Conservation (phyloP, 2,888 invertebrate species). For the Tromatobia lineatoria region DNA sequence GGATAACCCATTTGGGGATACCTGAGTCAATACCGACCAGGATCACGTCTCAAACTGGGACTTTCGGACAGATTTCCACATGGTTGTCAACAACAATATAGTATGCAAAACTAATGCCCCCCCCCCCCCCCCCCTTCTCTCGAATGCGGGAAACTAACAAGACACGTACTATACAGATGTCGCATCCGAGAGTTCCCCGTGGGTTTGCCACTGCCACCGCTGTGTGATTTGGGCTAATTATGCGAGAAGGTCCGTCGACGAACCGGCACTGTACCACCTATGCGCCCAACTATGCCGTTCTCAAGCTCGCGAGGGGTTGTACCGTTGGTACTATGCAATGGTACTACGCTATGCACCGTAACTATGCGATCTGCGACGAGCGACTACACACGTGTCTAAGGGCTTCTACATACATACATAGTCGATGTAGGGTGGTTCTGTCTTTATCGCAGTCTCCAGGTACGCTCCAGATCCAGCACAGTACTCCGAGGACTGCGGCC, state of each 20-base stretch:
- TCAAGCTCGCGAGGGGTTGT: constrained; percentile 49
- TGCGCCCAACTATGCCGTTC: constrained; percentile 21
- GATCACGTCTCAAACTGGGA: too few relatives aligned
- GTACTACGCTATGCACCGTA: constrained; percentile 19
- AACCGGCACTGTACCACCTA: constrained; percentile 21
- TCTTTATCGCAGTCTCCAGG: constrained; percentile 41
- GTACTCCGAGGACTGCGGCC: neutral
- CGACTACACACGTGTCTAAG: neutral
- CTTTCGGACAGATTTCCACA: too few relatives aligned
- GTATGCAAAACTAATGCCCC: neutral
- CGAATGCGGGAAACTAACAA: constrained; percentile 69
- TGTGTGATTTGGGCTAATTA: constrained; percentile 81
- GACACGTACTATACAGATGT: constrained; percentile 79
- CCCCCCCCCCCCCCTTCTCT: too few relatives aligned
- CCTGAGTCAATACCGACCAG: too few relatives aligned
- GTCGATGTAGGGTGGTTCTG: constrained; percentile 42
- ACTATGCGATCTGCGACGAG: constrained; percentile 32
- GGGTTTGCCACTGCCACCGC: constrained; percentile 65
- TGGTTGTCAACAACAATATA: neutral
- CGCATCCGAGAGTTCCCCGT: constrained; percentile 72
- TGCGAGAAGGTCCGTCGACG: constrained; percentile 71
- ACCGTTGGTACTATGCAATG: constrained; percentile 10
- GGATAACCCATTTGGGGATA: too few relatives aligned
- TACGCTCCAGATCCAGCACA: constrained; percentile 20
- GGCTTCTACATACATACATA: constrained; percentile 9